Percentiles rank a stretch among this genome's conserved stretches.
phyloP scores from a whole-genome alignment of 2,797 vertebrate genomes.

The Mus caroli region DNA sequence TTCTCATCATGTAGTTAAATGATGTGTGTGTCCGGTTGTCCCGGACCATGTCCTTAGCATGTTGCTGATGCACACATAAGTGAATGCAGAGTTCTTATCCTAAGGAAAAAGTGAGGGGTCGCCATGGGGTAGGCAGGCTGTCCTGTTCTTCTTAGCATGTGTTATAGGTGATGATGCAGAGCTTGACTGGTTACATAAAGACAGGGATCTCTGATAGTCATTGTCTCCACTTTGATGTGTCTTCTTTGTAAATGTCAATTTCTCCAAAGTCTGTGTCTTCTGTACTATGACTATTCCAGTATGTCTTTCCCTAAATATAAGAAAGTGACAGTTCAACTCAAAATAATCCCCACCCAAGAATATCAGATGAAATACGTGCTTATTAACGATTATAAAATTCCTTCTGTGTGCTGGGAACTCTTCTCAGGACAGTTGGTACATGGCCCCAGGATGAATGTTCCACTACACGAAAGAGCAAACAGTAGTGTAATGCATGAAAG shows the following conservation, averaged over 20 bases:
- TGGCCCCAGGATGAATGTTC: not conserved
- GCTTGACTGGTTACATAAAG: not conserved
- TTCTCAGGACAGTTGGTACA: conserved; percentile 22
- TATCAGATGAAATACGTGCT: conserved; percentile 11
- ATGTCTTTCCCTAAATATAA: conserved; percentile 22
- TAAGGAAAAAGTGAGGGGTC: not conserved
- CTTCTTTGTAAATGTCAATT: not conserved
- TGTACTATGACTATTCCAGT: conserved; percentile 10
- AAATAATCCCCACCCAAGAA: conserved; percentile 48
- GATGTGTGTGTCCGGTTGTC: not conserved
- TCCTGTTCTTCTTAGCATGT: not conserved
- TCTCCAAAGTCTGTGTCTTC: conserved; percentile 22
- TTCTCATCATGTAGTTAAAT: not conserved
- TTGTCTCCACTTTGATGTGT: not conserved
- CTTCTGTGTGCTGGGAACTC: not conserved
- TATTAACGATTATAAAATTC: not conserved
- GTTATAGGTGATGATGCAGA: not conserved
- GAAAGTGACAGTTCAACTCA: conserved; percentile 18
- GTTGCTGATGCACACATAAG: not conserved
- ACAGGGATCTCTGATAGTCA: not conserved
- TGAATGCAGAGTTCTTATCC: not conserved
- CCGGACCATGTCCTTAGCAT: not conserved
- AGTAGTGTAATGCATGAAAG: not conserved
- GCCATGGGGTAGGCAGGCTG: not conserved
- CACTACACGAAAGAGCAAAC: conserved; percentile 24